Evolutionary conservation across 2,888 invertebrate genomes (phyloP).

Genomic region (Noctua comes): DNA sequence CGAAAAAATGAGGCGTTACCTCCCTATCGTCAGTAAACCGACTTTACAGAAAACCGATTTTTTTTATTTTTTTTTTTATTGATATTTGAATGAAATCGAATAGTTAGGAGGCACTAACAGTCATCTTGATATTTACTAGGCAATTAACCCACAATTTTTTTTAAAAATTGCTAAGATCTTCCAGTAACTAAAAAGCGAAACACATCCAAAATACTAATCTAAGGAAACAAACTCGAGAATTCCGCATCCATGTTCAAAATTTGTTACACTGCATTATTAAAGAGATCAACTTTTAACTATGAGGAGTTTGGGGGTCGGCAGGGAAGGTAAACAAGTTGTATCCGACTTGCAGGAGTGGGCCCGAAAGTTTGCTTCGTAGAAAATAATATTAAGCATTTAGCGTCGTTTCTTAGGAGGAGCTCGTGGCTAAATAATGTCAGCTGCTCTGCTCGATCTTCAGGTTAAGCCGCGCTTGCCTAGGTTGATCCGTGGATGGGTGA

Average conservation of each 20-base stretch:
- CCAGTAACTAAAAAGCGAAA: not conserved
- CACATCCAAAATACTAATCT: constrained; percentile 36
- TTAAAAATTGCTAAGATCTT: not conserved
- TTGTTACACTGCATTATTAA: constrained; percentile 54
- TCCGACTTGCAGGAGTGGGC: constrained; percentile 4
- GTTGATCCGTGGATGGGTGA: not conserved
- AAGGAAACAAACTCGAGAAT: constrained; percentile 52
- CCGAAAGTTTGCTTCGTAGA: constrained; percentile 23
- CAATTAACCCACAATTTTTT: not conserved
- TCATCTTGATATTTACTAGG: too few relatives aligned
- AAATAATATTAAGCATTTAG: constrained; percentile 15
- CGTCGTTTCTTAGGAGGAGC: not conserved
- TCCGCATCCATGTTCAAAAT: constrained; percentile 50
- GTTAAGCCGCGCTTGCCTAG: not conserved
- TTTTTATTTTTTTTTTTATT: too few relatives aligned
- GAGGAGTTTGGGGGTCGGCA: constrained; percentile 17
- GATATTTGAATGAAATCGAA: too few relatives aligned
- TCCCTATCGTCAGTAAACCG: too few relatives aligned
- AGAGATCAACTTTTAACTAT: constrained; percentile 42
- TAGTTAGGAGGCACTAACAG: too few relatives aligned
- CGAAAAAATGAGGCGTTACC: too few relatives aligned
- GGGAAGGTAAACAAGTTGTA: constrained; percentile 19
- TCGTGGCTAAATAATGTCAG: not conserved
- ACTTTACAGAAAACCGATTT: too few relatives aligned
- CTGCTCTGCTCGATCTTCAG: not conserved